Evolutionary conservation across 2,888 invertebrate species (phyloP), one percentile per base, ranked within the genome.

Genomic region (Oscheius sp.): DNA sequence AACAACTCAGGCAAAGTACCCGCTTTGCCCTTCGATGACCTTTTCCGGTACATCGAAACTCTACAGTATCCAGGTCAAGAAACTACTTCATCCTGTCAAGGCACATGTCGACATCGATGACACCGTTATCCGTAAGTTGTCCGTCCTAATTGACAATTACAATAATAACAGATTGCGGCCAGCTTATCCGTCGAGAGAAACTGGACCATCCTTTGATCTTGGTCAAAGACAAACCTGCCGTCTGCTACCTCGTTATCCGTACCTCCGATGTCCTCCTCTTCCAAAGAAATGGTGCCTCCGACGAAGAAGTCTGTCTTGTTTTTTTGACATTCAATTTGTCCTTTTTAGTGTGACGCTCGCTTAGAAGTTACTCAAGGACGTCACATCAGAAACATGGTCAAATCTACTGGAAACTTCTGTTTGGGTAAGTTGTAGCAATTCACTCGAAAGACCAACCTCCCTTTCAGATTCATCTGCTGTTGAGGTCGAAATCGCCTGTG

Each of bases 301-400:
- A 13, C 16, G 55, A 25, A 23, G 55, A 55, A 13, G 55, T 13
- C 3, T 9, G 35, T 9, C 5, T 35, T 9, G 5, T 35, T 9
- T 9, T 9, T 35, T 9, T 35, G 35, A 3, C 35, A 3, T 6
- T 9, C 53, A 21, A 18, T 7, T 21, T 21, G 12, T 9, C 3
- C 35, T 9, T 35, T 35, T 61, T 21, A 43, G 21, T 43, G 43
- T 21, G 41, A n/a, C 21, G 23, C 43, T 18, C 16, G 18, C 2
- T 23, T 61, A 18, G 61, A 61, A 25, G 25, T 61, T 21, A 16
- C 61, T 12, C 61, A 61, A 18, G 61, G 61, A 7, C 41, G 43
- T 12, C 61, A 61, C n/a, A n/a, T 61, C 21, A n/a, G 41, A n/a
- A 41, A 61, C 18, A 61, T 61, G 61, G 43, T 61, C 43, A 61